Evolutionary conservation across 2,113 vertebrate species (phyloP).

Genomic region (Procavia capensis): DNA sequence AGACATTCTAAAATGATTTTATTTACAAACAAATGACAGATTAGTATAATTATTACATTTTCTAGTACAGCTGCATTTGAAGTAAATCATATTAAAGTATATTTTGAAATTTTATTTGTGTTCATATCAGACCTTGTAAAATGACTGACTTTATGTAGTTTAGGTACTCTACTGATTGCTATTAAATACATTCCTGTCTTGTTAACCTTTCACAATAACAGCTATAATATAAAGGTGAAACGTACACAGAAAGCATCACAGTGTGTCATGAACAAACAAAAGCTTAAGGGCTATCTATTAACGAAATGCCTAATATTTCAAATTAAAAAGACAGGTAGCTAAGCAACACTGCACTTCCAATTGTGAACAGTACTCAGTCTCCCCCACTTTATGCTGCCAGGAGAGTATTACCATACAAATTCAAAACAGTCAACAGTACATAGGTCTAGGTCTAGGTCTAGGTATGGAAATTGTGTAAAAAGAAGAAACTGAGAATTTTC

Average conservation of each 20-base stretch:
- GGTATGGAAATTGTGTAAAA: conserved; percentile 83
- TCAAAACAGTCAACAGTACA: conserved; percentile 81
- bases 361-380: conserved; percentile 74
- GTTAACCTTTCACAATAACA: conserved; percentile 55
- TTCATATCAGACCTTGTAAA: conserved; percentile 63
- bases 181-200: conserved; percentile 50
- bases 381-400: conserved; percentile 65
- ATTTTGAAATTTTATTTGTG: conserved; percentile 69
- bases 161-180: conserved; percentile 23
- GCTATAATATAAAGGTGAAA: conserved; percentile 73
- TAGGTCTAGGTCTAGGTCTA: conserved; percentile 79
- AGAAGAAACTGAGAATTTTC: conserved; percentile 79
- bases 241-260: conserved; percentile 41
- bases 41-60: conserved; percentile 62
- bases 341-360: conserved; percentile 84
- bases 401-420: conserved; percentile 81
- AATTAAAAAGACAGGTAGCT: conserved; percentile 85
- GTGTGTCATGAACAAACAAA: conserved; percentile 73
- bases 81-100: conserved; percentile 55
- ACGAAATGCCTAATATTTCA: conserved; percentile 80
- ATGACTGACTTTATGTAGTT: conserved; percentile 68
- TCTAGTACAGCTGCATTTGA: conserved; percentile 31
- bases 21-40: conserved; percentile 60
- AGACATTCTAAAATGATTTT: conserved; percentile 48
- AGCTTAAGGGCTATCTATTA: conserved; percentile 77